Evolutionary conservation across 2,888 invertebrate genomes (phyloP).

Genomic region (Leptopilina syphax): DNA sequence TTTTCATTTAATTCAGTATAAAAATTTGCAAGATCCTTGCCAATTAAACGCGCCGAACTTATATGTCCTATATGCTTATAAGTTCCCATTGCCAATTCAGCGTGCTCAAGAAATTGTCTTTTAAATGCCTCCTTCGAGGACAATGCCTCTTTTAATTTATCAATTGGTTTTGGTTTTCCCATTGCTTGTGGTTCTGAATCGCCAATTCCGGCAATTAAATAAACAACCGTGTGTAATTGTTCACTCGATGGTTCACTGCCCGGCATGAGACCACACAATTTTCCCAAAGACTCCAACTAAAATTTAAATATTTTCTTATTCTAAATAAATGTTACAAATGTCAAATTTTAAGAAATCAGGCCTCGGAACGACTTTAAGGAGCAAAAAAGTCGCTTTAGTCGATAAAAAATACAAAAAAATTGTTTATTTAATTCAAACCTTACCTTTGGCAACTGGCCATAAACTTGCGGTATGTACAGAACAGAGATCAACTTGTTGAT

Average conservation of each 20-base stretch:
- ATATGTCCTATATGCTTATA: constrained; percentile 92
- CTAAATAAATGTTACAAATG: too few relatives aligned
- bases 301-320: constrained; percentile 55
- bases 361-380: too few relatives aligned
- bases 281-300: constrained; percentile 90
- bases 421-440: constrained; percentile 76
- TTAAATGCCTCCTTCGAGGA: constrained; percentile 93
- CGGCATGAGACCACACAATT: constrained; percentile 93
- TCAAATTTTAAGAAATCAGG: too few relatives aligned
- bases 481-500: constrained; percentile 82
- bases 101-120: constrained; percentile 93
- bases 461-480: constrained; percentile 91
- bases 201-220: constrained; percentile 93
- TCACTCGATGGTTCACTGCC: constrained; percentile 89
- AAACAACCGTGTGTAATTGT: constrained; percentile 93
- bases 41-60: constrained; percentile 92
- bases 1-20: constrained; percentile 92
- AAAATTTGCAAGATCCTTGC: constrained; percentile 92
- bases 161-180: constrained; percentile 83
- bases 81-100: constrained; percentile 96
- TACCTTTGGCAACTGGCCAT: constrained; percentile 92
- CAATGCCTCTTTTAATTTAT: constrained; percentile 91
- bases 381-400: too few relatives aligned
- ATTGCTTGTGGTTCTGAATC: constrained; percentile 80
- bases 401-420: neutral